phyloP scores from a whole-genome alignment of 2,797 vertebrate species.

The Pangasius larnaudii region DNA sequence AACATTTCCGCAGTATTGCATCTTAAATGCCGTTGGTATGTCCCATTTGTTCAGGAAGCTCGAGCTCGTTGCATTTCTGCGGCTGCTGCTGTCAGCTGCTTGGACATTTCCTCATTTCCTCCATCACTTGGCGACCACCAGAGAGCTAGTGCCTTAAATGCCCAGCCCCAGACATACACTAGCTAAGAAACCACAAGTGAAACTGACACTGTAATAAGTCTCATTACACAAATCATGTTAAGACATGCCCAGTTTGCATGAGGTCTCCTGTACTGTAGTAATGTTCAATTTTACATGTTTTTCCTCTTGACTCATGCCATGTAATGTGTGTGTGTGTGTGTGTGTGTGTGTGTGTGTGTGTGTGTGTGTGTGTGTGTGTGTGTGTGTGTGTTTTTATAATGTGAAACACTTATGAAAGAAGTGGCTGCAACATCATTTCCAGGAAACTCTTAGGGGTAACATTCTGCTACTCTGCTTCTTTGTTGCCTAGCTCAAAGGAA shows the following conservation, averaged over 20 bases:
- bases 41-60: conserved; percentile 45
- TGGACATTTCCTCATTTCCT: conserved; percentile 5
- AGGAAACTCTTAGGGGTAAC: not conserved
- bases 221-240: not conserved
- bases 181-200: not conserved
- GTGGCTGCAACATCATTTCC: not conserved
- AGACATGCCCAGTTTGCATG: not conserved
- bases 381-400: no score
- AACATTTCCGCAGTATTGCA: not conserved
- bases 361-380: no score
- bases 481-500: not conserved
- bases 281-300: not conserved
- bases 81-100: conserved; percentile 51
- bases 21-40: not conserved
- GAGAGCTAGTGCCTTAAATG: not conserved
- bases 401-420: not conserved
- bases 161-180: not conserved
- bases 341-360: no score
- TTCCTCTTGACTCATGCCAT: not conserved
- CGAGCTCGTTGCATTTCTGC: conserved; percentile 34
- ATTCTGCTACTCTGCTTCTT: not conserved
- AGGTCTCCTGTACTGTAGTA: no score
- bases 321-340: no score
- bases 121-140: not conserved
- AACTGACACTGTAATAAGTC: not conserved